A percentile compares a stretch with the other conserved stretches of the same genome.
Evolutionary conservation across 2,113 vertebrate genomes (phyloP).

Genomic region (Ammodytes marinus): DNA sequence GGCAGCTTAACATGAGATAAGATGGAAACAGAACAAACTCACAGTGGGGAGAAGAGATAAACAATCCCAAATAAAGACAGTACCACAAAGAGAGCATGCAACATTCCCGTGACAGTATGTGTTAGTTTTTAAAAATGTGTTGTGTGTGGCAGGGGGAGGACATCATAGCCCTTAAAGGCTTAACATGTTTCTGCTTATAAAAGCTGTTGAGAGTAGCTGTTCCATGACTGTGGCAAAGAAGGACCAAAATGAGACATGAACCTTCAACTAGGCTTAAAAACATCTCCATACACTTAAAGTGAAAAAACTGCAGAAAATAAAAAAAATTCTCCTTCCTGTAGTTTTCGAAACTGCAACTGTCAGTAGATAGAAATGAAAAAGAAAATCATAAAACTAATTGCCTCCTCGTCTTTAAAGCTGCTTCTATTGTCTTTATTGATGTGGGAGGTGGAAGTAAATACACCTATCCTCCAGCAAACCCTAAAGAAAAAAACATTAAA

Average conservation of each 20-base stretch:
- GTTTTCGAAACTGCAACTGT: background rate
- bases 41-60: background rate
- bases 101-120: conserved; percentile 3
- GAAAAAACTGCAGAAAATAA: background rate
- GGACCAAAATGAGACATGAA: background rate
- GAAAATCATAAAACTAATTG: background rate
- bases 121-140: background rate
- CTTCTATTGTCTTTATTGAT: conserved; percentile 10
- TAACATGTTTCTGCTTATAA: conserved; percentile 44
- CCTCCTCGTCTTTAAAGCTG: conserved; percentile 5
- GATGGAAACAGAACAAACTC: background rate
- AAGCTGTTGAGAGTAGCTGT: conserved; percentile 52
- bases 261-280: background rate
- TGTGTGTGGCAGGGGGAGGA: conserved; percentile 4
- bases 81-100: background rate
- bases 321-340: background rate
- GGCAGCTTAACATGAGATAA: background rate
- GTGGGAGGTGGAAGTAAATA: conserved; percentile 21
- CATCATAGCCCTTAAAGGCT: conserved; percentile 49
- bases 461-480: conserved; percentile 19
- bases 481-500: conserved; percentile 27
- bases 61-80: conserved; percentile 8
- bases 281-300: background rate
- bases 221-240: conserved; percentile 46
- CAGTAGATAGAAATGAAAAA: background rate